These are phyloP conservation scores for Terrapene triunguis DNA, from an alignment of 2,113 vertebrate genomes.

Conservation along the genomic window DNA sequence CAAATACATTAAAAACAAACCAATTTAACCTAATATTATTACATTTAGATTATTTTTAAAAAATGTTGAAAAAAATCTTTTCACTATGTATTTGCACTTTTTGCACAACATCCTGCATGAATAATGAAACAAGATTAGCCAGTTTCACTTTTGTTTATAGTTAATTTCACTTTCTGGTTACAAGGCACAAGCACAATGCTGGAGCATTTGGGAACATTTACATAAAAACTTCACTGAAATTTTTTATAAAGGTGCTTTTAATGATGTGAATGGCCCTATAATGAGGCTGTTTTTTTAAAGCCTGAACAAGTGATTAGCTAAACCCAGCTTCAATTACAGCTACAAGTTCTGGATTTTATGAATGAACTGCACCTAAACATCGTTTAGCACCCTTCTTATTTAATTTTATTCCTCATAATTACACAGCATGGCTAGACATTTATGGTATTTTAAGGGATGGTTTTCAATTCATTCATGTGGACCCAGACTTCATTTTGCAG, in stretches of 20 bases:
- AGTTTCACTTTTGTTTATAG: neutral
- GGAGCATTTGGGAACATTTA: conserved; percentile 26
- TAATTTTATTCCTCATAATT: neutral
- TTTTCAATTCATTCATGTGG: neutral
- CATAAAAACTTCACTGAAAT: neutral
- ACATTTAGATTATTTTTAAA: neutral
- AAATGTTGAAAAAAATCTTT: neutral
- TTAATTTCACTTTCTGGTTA: neutral
- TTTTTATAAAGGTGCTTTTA: neutral
- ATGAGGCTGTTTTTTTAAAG: neutral
- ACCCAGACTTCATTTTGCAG: neutral
- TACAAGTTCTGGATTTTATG: neutral
- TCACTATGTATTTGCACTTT: neutral
- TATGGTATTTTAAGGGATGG: neutral
- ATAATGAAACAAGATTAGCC: neutral
- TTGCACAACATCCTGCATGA: neutral
- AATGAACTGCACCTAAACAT: neutral
- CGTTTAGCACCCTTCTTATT: neutral
- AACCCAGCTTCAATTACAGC: neutral
- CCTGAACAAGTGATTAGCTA: neutral
- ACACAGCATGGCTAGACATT: neutral
- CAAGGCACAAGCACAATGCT: neutral
- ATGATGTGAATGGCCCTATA: neutral
- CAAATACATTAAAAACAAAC: neutral
- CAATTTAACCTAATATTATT: neutral